Conservation (phyloP, 2,113 vertebrate species). For the Hypomesus transpacificus region DNA sequence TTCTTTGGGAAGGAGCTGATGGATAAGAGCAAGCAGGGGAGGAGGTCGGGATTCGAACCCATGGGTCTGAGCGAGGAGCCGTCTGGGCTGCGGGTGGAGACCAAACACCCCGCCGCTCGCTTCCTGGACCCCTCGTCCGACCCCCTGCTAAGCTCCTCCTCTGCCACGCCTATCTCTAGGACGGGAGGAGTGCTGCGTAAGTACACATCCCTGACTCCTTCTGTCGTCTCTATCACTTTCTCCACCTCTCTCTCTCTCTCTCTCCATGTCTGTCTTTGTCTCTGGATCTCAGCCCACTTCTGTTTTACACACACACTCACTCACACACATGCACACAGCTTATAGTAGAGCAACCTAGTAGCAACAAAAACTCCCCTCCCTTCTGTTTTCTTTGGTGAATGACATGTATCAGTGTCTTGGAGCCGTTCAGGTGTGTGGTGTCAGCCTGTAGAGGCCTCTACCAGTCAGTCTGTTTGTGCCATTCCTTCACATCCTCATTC, state of each 20-base stretch:
- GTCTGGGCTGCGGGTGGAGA: constrained; percentile 27
- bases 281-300: constrained; percentile 13
- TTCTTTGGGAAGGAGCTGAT: constrained; percentile 95
- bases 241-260: background rate
- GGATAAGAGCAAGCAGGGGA: constrained; percentile 80
- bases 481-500: too few species aligned
- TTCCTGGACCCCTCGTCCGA: constrained; percentile 77
- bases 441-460: background rate
- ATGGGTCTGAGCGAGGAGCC: constrained; percentile 14
- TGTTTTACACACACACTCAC: constrained; percentile 2
- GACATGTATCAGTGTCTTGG: too few species aligned
- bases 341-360: background rate
- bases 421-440: background rate
- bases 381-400: background rate
- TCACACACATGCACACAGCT: background rate
- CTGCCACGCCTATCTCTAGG: constrained; percentile 65
- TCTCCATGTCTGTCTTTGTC: background rate
- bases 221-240: background rate
- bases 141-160: constrained; percentile 69
- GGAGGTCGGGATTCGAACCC: constrained; percentile 38
- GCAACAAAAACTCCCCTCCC: background rate
- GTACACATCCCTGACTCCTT: constrained; percentile 24
- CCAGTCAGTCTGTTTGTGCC: constrained; percentile 12
- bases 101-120: constrained; percentile 60
- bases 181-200: constrained; percentile 81